A percentile compares a stretch with the other conserved stretches of the same genome.
phyloP scores from a whole-genome alignment of 2,113 vertebrate species.

The Oostethus manadensis region DNA sequence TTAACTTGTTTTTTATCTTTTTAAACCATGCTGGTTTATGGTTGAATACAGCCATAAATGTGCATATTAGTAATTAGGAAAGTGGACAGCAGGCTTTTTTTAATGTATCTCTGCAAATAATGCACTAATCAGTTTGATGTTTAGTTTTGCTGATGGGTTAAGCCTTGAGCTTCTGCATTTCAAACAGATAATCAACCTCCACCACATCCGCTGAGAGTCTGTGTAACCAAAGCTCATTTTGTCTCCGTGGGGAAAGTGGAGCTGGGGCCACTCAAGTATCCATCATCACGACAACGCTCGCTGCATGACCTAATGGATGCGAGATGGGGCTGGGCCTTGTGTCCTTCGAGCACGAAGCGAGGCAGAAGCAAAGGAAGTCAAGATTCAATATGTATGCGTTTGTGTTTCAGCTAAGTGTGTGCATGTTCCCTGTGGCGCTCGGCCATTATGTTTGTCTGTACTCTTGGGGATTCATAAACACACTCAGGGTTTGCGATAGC shows the following conservation, averaged over 20 bases:
- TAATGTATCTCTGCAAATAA: no score
- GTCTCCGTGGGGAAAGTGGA: slow-evolving; percentile 38
- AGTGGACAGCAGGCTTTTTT: no score
- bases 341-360: slow-evolving; percentile 40
- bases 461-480: slow-evolving; percentile 23
- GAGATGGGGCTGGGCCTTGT: slow-evolving; percentile 41
- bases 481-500: slow-evolving; percentile 9
- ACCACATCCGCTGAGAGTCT: not conserved
- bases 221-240: slow-evolving; percentile 9
- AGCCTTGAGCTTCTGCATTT: slow-evolving; percentile 27
- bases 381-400: slow-evolving; percentile 21
- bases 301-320: slow-evolving; percentile 51
- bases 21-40: no score
- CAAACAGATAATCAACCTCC: slow-evolving; percentile 8
- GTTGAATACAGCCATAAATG: no score
- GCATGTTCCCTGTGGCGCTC: slow-evolving; percentile 1
- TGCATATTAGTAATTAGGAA: no score
- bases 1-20: no score
- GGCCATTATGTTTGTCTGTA: slow-evolving; percentile 8
- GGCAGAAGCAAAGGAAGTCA: slow-evolving; percentile 28
- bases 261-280: slow-evolving; percentile 41
- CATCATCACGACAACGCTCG: slow-evolving; percentile 47
- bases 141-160: slow-evolving; percentile 5
- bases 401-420: slow-evolving; percentile 5
- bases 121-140: not conserved